These are phyloP conservation scores for Drosophila miranda DNA, from an alignment of 1,140 invertebrate species.

Conservation along the genomic window DNA sequence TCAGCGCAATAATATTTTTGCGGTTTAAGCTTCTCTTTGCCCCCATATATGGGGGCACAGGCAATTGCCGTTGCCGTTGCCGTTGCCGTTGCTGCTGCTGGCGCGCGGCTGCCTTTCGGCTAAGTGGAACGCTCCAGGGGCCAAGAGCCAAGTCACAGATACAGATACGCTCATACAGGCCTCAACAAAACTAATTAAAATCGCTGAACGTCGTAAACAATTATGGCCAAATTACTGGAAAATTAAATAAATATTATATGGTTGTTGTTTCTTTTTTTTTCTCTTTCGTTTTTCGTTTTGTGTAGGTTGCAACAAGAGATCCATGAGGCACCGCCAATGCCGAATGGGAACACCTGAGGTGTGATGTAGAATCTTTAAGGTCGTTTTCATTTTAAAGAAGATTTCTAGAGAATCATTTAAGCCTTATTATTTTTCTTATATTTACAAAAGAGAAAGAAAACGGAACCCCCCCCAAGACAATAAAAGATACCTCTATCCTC, in stretches of 20 bases:
- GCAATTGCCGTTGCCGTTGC: constrained; percentile 49
- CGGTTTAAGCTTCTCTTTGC: constrained; percentile 28
- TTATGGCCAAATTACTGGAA: constrained; percentile 47
- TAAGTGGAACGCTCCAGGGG: constrained; percentile 35
- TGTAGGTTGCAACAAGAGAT: too few relatives aligned
- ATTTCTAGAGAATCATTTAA: too few relatives aligned
- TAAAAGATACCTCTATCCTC: too few relatives aligned
- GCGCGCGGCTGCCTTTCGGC: constrained; percentile 1
- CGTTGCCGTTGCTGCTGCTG: neutral
- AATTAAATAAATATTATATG: constrained; percentile 41
- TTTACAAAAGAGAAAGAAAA: too few relatives aligned
- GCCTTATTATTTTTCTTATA: too few relatives aligned
- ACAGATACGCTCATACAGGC: constrained; percentile 15
- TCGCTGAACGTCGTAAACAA: constrained; percentile 44
- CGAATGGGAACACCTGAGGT: too few relatives aligned
- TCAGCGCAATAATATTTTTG: constrained; percentile 70
- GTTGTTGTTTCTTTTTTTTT: neutral
- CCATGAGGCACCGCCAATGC: too few relatives aligned
- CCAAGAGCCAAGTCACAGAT: constrained; percentile 12
- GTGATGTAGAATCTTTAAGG: too few relatives aligned
- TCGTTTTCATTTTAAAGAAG: too few relatives aligned
- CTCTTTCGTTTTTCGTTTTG: neutral
- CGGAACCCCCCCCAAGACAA: too few relatives aligned
- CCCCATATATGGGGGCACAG: constrained; percentile 57
- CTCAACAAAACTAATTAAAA: constrained; percentile 67